Conservation (phyloP, 1,140 invertebrate genomes). For the Philotrypesis tridentata region DNA sequence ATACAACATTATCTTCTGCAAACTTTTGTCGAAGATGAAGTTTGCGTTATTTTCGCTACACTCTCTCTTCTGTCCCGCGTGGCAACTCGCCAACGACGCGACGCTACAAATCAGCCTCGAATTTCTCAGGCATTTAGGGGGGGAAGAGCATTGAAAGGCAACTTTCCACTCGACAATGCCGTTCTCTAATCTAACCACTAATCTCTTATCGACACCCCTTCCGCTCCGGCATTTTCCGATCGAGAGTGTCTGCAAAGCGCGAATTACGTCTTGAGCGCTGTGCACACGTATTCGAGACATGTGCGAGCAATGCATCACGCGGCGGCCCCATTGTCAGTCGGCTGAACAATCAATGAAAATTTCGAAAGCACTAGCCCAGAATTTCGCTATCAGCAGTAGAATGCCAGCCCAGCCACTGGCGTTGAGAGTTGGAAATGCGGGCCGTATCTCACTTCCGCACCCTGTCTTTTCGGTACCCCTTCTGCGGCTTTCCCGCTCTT, state of each 20-base stretch:
- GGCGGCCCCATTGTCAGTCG: neutral
- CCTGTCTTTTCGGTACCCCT: slow-evolving; percentile 49
- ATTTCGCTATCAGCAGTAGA: slow-evolving; percentile 4
- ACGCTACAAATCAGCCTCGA: neutral
- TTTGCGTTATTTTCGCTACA: no score
- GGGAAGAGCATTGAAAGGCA: neutral
- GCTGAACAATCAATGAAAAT: neutral
- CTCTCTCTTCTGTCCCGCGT: no score
- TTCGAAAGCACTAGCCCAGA: neutral
- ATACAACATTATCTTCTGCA: no score
- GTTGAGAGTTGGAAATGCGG: slow-evolving; percentile 52
- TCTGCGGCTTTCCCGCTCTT: neutral
- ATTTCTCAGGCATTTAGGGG: no score
- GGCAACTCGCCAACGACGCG: neutral
- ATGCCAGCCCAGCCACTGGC: no score
- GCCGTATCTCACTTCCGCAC: slow-evolving; percentile 64
- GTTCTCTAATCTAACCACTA: neutral
- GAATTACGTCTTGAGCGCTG: no score
- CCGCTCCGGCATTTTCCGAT: neutral
- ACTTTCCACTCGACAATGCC: neutral
- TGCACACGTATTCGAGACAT: neutral
- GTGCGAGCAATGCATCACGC: neutral
- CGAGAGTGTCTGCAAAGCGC: neutral
- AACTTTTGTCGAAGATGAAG: no score
- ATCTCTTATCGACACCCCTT: neutral